A percentile compares a stretch with the other conserved stretches of the same genome.
These are phyloP conservation scores for Hemiprocne comata DNA, from an alignment of 2,113 vertebrate species.

Conservation along the genomic window DNA sequence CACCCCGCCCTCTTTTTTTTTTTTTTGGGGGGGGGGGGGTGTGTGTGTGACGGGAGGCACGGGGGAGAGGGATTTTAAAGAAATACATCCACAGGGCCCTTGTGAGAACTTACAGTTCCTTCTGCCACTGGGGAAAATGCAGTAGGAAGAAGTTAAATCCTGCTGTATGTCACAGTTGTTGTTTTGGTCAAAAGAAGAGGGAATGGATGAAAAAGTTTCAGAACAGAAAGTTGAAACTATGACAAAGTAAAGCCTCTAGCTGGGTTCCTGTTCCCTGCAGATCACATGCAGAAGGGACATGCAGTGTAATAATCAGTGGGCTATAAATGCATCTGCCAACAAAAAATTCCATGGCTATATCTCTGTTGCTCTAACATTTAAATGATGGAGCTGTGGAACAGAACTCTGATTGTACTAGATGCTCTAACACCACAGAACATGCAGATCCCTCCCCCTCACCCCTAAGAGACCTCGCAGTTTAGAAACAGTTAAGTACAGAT, in stretches of 20 bases:
- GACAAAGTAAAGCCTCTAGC: not conserved
- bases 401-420: not conserved
- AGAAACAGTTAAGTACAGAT: not conserved
- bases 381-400: not conserved
- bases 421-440: not conserved
- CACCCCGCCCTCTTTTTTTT: fast-evolving
- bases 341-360: not conserved
- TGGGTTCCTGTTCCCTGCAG: not conserved
- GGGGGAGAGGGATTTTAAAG: not conserved
- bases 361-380: not conserved
- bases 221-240: not conserved
- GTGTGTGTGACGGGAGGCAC: too few relatives aligned
- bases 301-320: not conserved
- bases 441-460: not conserved
- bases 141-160: not conserved
- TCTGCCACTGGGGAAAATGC: not conserved
- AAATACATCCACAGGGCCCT: not conserved
- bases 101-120: not conserved
- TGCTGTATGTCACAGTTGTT: not conserved
- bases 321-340: not conserved
- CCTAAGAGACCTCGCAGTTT: not conserved
- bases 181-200: not conserved
- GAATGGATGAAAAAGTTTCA: not conserved
- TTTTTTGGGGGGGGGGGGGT: not conserved
- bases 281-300: not conserved